Evolutionary conservation across 2,797 vertebrate species (phyloP).

Genomic region (Calcarius lapponicus): DNA sequence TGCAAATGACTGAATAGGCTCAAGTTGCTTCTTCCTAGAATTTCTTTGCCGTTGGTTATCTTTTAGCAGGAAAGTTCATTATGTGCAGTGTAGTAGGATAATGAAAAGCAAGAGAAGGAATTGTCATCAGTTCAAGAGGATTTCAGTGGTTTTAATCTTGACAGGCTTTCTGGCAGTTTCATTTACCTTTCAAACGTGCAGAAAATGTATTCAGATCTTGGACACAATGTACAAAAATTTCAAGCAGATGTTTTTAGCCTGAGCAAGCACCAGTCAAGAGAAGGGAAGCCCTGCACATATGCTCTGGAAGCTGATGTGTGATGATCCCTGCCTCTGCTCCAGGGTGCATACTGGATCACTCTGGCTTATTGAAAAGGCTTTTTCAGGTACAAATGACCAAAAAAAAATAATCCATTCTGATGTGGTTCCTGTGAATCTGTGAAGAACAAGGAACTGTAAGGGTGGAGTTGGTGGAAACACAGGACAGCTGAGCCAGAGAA

Average conservation of each 20-base stretch:
- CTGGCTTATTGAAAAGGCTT: background rate
- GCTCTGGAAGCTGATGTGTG: background rate
- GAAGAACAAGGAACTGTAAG: background rate
- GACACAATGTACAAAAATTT: background rate
- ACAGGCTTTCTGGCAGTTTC: constrained; percentile 17
- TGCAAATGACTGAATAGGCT: background rate
- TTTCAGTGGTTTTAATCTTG: background rate
- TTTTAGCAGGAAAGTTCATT: background rate
- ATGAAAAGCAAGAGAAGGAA: background rate
- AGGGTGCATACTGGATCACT: background rate
- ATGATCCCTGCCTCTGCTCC: background rate
- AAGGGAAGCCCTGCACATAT: background rate
- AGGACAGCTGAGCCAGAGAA: background rate
- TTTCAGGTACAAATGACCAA: background rate
- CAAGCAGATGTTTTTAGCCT: constrained; percentile 42
- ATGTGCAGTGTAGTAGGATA: background rate
- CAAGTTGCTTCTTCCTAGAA: background rate
- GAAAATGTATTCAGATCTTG: background rate
- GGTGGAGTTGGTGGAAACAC: background rate
- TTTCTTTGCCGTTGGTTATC: background rate
- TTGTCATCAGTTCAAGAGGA: background rate
- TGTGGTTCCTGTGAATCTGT: background rate
- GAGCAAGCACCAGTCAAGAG: background rate
- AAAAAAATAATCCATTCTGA: background rate
- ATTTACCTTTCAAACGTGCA: background rate